Percentiles rank a stretch among this genome's conserved stretches.
Conservation (phyloP, 2,797 vertebrate species). For the Tachyglossus aculeatus region DNA sequence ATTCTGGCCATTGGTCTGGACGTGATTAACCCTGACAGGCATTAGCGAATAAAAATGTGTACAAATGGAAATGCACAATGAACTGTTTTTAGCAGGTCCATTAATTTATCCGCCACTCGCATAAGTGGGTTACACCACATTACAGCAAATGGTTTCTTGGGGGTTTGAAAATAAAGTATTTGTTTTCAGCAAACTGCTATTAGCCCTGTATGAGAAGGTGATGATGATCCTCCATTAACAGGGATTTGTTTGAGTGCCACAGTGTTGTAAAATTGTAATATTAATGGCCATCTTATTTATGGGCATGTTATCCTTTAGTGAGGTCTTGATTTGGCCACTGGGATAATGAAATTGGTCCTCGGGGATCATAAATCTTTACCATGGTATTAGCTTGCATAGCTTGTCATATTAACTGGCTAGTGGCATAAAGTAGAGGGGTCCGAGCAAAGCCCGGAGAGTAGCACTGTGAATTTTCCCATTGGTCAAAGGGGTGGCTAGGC, state of each 20-base stretch:
- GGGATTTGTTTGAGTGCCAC: slow-evolving; percentile 55
- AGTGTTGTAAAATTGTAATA: slow-evolving; percentile 31
- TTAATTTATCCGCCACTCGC: slow-evolving; percentile 16
- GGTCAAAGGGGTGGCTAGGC: background rate
- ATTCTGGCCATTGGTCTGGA: background rate
- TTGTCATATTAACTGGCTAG: slow-evolving; percentile 42
- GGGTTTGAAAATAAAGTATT: background rate
- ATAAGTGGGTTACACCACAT: background rate
- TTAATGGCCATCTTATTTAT: slow-evolving; percentile 62
- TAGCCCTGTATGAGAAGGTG: slow-evolving; percentile 29
- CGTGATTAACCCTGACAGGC: background rate
- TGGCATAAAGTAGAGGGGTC: slow-evolving; percentile 28
- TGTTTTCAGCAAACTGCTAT: slow-evolving; percentile 35
- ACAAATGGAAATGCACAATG: background rate
- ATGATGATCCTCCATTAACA: slow-evolving; percentile 4
- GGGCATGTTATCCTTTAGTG: slow-evolving; percentile 57
- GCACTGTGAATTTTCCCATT: background rate
- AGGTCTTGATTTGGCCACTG: slow-evolving; percentile 54
- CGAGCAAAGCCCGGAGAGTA: background rate
- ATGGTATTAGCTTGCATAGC: slow-evolving; percentile 14
- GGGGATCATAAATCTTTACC: slow-evolving; percentile 54
- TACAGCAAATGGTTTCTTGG: slow-evolving; percentile 4
- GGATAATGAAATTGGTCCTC: slow-evolving; percentile 61
- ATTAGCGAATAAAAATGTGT: accelerated
- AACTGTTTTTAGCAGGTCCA: background rate